Evolutionary conservation across 1,140 invertebrate species (phyloP).

Genomic region (Aphelinus atriplicis): DNA sequence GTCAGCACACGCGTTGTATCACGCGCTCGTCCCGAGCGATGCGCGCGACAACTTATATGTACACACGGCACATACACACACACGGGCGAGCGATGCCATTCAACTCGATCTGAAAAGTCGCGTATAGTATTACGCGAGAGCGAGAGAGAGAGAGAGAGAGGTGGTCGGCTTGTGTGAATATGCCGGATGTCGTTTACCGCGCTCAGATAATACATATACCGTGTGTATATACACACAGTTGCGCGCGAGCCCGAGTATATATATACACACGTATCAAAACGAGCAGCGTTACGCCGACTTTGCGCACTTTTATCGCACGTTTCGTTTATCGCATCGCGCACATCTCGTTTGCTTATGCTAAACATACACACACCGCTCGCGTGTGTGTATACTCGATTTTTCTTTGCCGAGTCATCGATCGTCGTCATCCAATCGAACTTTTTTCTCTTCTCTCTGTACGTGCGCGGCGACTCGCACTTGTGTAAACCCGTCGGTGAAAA

Average conservation of each 20-base stretch:
- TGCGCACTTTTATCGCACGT: background rate
- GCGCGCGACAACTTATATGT: too few relatives aligned
- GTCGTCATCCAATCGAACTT: too few relatives aligned
- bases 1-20: too few relatives aligned
- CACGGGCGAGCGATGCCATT: background rate
- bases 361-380: background rate
- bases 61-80: too few relatives aligned
- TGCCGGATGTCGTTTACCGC: slow-evolving; percentile 3
- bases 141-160: too few relatives aligned
- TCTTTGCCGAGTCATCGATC: slow-evolving; percentile 4
- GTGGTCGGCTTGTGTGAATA: background rate
- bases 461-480: background rate
- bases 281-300: background rate
- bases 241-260: background rate
- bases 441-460: too few relatives aligned
- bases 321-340: background rate
- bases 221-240: too few relatives aligned
- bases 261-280: background rate
- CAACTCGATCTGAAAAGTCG: slow-evolving; percentile 21
- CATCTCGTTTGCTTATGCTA: background rate
- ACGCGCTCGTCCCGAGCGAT: too few relatives aligned
- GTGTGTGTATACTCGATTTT: background rate
- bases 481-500: background rate
- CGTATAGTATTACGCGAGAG: background rate
- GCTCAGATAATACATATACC: background rate